Conservation (phyloP, 2,888 invertebrate genomes). For the Cistogaster globosa region DNA sequence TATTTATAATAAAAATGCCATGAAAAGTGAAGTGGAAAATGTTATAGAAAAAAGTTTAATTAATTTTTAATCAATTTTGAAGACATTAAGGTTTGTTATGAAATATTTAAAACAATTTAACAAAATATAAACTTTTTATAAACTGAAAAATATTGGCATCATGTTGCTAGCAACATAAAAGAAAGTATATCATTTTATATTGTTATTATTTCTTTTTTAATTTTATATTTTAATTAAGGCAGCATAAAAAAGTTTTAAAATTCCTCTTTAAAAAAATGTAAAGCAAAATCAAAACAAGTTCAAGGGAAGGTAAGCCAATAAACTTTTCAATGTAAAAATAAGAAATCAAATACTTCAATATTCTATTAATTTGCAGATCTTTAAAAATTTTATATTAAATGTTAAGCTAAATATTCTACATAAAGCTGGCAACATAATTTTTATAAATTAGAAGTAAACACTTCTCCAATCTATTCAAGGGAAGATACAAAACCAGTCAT, state of each 20-base stretch:
- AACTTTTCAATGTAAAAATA: no score
- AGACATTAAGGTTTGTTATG: slow-evolving; percentile 25
- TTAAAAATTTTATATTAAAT: no score
- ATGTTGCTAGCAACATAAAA: not conserved
- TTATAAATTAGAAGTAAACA: no score
- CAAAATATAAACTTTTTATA: no score
- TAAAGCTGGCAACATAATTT: no score
- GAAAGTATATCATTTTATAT: not conserved
- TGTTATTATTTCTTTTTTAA: not conserved
- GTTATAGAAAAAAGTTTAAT: slow-evolving; percentile 9
- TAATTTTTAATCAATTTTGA: slow-evolving; percentile 30
- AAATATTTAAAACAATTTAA: not conserved
- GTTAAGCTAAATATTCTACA: no score
- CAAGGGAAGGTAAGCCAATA: slow-evolving; percentile 4
- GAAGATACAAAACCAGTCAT: slow-evolving; percentile 7
- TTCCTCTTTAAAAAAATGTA: no score
- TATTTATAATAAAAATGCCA: slow-evolving; percentile 11
- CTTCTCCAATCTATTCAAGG: slow-evolving; percentile 16
- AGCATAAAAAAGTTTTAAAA: no score
- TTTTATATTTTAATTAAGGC: no score
- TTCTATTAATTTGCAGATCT: no score
- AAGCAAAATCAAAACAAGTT: slow-evolving; percentile 13
- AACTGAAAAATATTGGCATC: not conserved
- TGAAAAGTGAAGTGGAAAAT: not conserved
- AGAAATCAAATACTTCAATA: no score